phyloP scores from a whole-genome alignment of 1,140 invertebrate genomes.

The Melitaea cinxia region DNA sequence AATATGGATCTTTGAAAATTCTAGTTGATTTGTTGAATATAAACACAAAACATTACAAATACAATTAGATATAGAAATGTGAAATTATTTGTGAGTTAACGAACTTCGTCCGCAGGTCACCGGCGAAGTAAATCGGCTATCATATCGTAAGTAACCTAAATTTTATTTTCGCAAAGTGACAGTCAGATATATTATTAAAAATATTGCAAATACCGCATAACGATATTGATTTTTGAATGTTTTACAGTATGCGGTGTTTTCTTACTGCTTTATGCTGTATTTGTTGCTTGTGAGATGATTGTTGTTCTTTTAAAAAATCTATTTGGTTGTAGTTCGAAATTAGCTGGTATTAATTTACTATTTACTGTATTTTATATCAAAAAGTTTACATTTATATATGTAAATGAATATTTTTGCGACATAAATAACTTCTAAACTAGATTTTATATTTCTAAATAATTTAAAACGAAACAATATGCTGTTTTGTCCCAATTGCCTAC shows the following conservation, averaged over 20 bases:
- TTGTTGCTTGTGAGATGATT: slow-evolving; percentile 43
- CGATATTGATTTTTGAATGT: slow-evolving; percentile 70
- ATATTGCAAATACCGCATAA: slow-evolving; percentile 66
- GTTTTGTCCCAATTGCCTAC: slow-evolving; percentile 32
- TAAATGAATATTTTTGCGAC: not conserved
- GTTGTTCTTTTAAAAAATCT: slow-evolving; percentile 24
- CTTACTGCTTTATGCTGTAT: slow-evolving; percentile 45
- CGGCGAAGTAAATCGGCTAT: slow-evolving; percentile 47
- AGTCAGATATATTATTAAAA: slow-evolving; percentile 53
- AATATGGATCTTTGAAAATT: slow-evolving; percentile 71
- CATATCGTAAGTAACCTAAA: slow-evolving; percentile 67
- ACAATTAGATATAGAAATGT: slow-evolving; percentile 66
- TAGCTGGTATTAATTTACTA: slow-evolving; percentile 11
- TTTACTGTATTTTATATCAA: slow-evolving; percentile 8
- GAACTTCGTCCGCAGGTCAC: slow-evolving; percentile 51
- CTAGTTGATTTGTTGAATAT: slow-evolving; percentile 50
- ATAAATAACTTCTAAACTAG: not conserved
- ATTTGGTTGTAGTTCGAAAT: slow-evolving; percentile 29
- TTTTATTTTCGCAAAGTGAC: slow-evolving; percentile 45
- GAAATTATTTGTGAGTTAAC: slow-evolving; percentile 60
- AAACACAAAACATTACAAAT: slow-evolving; percentile 48
- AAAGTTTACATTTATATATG: not conserved
- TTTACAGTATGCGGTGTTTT: slow-evolving; percentile 55
- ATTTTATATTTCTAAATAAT: no score
- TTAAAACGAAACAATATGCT: not conserved